These are phyloP conservation scores for Pachydiplax longipennis DNA, from an alignment of 2,888 invertebrate genomes.

Conservation along the genomic window DNA sequence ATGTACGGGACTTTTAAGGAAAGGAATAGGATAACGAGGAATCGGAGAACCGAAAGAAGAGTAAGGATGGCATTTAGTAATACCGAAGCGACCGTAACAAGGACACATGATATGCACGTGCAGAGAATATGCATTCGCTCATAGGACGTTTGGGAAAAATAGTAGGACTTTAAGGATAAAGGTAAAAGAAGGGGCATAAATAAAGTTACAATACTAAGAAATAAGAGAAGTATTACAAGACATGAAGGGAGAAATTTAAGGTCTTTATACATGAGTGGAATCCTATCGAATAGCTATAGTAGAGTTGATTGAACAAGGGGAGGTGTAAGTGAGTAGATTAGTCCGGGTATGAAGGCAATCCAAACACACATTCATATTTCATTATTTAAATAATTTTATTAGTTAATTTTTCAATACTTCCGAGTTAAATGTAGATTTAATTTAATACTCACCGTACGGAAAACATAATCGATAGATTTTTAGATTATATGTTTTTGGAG, in stretches of 20 bases:
- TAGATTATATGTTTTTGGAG: too few species aligned
- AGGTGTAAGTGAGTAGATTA: too few species aligned
- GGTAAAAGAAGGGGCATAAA: background rate
- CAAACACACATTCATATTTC: too few species aligned
- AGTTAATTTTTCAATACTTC: too few species aligned
- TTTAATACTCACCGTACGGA: too few species aligned
- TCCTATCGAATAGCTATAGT: too few species aligned
- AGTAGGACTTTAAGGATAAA: background rate
- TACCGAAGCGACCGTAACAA: background rate
- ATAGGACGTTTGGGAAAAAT: background rate
- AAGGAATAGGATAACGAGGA: background rate
- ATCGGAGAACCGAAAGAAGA: background rate
- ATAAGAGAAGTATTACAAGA: background rate
- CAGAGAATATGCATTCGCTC: background rate
- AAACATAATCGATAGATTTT: too few species aligned
- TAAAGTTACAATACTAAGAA: background rate
- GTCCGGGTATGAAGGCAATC: too few species aligned
- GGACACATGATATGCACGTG: background rate
- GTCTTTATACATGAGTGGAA: too few species aligned
- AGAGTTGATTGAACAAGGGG: too few species aligned
- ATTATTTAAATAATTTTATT: too few species aligned
- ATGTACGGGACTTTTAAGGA: background rate
- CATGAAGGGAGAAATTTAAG: background rate
- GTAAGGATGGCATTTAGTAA: background rate
- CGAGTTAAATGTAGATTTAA: too few species aligned